Conservation (phyloP, 35 echinoderm and acorn worm genomes). For the Strongylocentrotus purpuratus region DNA sequence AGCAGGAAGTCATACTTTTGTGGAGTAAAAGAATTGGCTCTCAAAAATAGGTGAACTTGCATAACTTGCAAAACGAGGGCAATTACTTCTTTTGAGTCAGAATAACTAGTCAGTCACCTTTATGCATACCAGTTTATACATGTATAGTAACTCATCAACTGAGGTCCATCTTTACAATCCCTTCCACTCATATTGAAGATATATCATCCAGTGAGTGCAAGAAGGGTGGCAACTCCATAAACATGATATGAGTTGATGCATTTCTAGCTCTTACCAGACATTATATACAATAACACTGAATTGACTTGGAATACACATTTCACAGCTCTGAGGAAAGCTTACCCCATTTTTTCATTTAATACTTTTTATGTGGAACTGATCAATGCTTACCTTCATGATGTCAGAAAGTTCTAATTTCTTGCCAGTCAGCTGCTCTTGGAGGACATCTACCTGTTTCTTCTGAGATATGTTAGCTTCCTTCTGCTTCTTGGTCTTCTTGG, state of each 20-base stretch:
- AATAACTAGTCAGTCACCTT: background rate
- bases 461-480: constrained; percentile 92
- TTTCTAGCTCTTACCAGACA: background rate
- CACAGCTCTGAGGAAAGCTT: background rate
- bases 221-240: too few species aligned
- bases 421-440: constrained; percentile 78
- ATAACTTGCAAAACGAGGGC: too few species aligned
- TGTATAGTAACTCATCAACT: too few species aligned
- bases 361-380: background rate
- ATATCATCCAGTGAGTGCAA: too few species aligned
- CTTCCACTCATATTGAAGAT: too few species aligned
- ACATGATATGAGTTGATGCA: background rate
- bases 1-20: too few species aligned
- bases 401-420: constrained; percentile 78
- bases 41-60: too few species aligned
- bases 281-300: background rate
- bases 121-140: too few species aligned
- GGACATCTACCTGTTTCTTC: constrained; percentile 85
- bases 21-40: too few species aligned
- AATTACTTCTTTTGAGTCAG: too few species aligned
- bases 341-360: background rate
- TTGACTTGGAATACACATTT: background rate
- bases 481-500: constrained; percentile 94
- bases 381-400: constrained; percentile 77
- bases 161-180: too few species aligned